phyloP scores from a whole-genome alignment of 2,113 vertebrate genomes.

The Triplophysa dalaica region DNA sequence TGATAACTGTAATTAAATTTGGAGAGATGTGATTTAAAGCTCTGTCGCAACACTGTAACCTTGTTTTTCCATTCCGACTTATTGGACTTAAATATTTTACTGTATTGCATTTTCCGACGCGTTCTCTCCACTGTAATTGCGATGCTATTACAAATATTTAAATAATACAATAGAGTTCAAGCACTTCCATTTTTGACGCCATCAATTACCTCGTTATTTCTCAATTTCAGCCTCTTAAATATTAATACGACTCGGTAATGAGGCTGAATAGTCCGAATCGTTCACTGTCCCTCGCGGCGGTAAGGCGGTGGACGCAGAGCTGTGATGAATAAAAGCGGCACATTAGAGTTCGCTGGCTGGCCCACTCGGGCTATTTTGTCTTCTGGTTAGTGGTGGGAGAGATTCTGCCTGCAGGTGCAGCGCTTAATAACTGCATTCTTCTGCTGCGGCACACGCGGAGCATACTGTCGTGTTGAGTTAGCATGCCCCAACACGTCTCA shows the following conservation, averaged over 20 bases:
- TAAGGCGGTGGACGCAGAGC: conserved; percentile 66
- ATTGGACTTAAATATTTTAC: conserved; percentile 34
- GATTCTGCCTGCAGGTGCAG: conserved; percentile 68
- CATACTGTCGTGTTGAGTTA: conserved; percentile 55
- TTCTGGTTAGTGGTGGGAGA: conserved; percentile 61
- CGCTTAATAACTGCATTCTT: conserved; percentile 68
- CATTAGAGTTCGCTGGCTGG: conserved; percentile 68
- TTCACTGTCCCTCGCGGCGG: conserved; percentile 75
- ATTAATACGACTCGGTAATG: conserved; percentile 79
- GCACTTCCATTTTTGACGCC: conserved; percentile 69
- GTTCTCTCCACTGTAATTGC: conserved; percentile 58
- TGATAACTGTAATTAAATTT: conserved; percentile 35
- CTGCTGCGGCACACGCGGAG: conserved; percentile 56
- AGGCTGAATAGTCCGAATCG: conserved; percentile 77
- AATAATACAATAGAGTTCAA: conserved; percentile 69
- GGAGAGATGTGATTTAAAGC: conserved; percentile 39
- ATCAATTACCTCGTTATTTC: conserved; percentile 78
- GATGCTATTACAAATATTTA: conserved; percentile 60
- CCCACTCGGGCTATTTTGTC: conserved; percentile 62
- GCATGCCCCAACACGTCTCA: conserved; percentile 58
- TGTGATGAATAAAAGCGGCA: conserved; percentile 75
- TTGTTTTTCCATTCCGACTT: conserved; percentile 11
- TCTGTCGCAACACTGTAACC: conserved; percentile 1
- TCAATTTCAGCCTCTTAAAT: conserved; percentile 75
- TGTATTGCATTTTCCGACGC: conserved; percentile 36